These are phyloP conservation scores for Drosophila serrata DNA, from an alignment of 1,140 invertebrate genomes.

Conservation along the genomic window DNA sequence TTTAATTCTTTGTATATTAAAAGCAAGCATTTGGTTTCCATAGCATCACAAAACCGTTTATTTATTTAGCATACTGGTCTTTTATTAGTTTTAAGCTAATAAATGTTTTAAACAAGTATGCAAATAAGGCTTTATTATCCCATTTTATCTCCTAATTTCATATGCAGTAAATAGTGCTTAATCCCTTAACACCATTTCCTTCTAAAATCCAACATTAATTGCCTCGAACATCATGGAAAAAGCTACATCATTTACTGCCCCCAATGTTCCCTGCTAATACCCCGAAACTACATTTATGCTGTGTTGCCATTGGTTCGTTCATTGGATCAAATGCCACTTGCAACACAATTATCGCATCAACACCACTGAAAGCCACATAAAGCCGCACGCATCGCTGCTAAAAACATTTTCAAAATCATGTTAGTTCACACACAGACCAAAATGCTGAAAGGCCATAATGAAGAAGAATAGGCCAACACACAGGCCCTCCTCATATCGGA, in stretches of 20 bases:
- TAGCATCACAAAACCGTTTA: background rate
- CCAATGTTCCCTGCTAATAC: constrained; percentile 10
- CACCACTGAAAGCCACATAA: constrained; percentile 29
- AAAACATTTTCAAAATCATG: constrained; percentile 59
- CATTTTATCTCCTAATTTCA: background rate
- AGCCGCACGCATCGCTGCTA: constrained; percentile 45
- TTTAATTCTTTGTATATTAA: background rate
- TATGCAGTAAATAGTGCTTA: no score
- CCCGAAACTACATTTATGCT: constrained; percentile 31
- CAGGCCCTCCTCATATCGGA: constrained; percentile 34
- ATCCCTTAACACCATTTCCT: background rate
- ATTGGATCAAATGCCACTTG: constrained; percentile 59
- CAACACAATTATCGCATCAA: constrained; percentile 59
- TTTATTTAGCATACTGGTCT: background rate
- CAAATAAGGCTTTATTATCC: background rate
- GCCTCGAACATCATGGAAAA: constrained; percentile 9
- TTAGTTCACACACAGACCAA: constrained; percentile 8
- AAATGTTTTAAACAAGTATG: background rate
- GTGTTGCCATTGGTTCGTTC: constrained; percentile 23
- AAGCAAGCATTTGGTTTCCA: background rate
- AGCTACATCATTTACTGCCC: background rate
- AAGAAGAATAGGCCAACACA: constrained; percentile 19
- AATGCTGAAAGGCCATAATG: constrained; percentile 20
- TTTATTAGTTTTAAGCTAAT: background rate
- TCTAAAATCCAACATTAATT: background rate